Evolutionary conservation across 1,140 invertebrate genomes (phyloP), one percentile per base, ranked within the genome.

Genomic region (Brachionus plicatilis): DNA sequence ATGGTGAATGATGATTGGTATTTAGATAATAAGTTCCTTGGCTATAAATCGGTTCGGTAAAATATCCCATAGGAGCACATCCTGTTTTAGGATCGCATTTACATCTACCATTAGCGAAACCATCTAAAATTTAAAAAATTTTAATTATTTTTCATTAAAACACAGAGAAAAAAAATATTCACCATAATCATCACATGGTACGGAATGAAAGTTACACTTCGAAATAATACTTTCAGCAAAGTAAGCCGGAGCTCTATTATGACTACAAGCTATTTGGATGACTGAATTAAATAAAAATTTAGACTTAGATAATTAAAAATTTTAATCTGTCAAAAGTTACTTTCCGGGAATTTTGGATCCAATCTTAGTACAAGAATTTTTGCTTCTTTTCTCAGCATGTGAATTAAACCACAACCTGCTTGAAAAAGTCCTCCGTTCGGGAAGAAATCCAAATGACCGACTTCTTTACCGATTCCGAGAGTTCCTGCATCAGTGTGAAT

Each of bases 401-500:
- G 27, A 12, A 82, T 43, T 41, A 65, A 11, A 47, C 79, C 37
- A 37, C 79, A 85, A 6, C 66, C 72, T 6, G 56, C 17, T 65
- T 85, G 89, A 95, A 94, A 12, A 20, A 94, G 90, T 43, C 80
- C 80, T 53, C 85, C 85, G 27, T 85, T 85, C 20, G 85, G 85
- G 45, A 27, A 85, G 50, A 84, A 85, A 33, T 85, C 85, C 6
- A 91, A 92, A 85, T 93, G 91, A 14, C 94, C 93, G 8, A 93
- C 87, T 0, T 92, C 86, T 14, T 75, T 37, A 11, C 20, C 45
- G 14, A 50, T 41, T 37, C 83, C 83, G n/a, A 84, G 20, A 27
- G 41, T 50, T 29, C 24, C 94, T 0, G 95, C 95, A 88, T 97
- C 96, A 12, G 94, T 95, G 88, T 98, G 96, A 66, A 97, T 96